Conservation (phyloP, 2,888 invertebrate species). For the Apantesis nais region DNA sequence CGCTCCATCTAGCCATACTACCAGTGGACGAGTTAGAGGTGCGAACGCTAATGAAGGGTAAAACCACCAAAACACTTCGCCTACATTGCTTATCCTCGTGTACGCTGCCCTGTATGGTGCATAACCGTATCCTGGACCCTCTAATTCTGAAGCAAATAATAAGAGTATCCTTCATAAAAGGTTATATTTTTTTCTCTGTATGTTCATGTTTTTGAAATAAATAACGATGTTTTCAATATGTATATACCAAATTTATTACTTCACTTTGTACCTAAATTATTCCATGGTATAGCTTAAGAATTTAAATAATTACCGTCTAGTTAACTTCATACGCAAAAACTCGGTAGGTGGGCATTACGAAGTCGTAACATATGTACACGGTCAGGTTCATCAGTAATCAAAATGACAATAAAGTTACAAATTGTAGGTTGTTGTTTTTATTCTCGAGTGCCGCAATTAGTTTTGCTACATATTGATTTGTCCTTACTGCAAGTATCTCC, state of each 20-base stretch:
- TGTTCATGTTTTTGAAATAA: no score
- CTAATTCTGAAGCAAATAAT: constrained; percentile 52
- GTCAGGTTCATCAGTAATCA: neutral
- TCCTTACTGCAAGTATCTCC: no score
- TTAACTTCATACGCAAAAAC: neutral
- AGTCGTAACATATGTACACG: neutral
- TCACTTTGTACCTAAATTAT: neutral
- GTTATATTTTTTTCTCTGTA: no score
- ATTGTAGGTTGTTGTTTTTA: neutral
- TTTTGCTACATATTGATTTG: no score
- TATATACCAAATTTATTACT: neutral
- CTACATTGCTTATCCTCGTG: constrained; percentile 88
- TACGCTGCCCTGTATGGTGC: constrained; percentile 90
- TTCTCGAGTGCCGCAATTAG: neutral
- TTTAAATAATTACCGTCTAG: neutral
- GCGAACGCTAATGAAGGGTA: constrained; percentile 88
- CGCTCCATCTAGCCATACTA: constrained; percentile 96
- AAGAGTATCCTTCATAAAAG: neutral
- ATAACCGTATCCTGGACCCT: constrained; percentile 79
- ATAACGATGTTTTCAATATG: no score
- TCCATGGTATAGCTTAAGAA: neutral
- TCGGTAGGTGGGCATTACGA: neutral
- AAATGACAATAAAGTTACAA: neutral
- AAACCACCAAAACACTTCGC: constrained; percentile 95
- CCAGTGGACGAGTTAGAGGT: constrained; percentile 85